A percentile compares a stretch with the other conserved stretches of the same genome.
Conservation (phyloP, 2,888 invertebrate genomes). For the Clanis bilineata region DNA sequence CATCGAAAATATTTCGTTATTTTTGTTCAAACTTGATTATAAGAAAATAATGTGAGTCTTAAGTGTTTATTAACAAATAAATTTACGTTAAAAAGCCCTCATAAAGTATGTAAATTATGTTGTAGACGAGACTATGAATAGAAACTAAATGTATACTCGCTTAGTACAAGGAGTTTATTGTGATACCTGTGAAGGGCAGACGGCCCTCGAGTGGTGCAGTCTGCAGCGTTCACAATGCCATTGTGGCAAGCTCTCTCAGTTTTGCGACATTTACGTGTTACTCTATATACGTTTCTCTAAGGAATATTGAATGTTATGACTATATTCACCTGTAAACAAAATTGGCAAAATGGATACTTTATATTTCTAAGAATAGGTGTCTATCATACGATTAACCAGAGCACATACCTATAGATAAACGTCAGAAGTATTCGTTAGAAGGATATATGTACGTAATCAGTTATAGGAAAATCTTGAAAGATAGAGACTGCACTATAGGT, state of each 20-base stretch:
- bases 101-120: background rate
- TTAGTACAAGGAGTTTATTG: background rate
- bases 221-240: slow-evolving; percentile 4
- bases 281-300: background rate
- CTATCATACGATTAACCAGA: too few relatives aligned
- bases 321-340: background rate
- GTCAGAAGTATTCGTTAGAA: too few relatives aligned
- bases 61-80: too few relatives aligned
- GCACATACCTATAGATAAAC: too few relatives aligned
- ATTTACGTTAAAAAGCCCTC: too few relatives aligned
- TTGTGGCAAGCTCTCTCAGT: slow-evolving; percentile 1
- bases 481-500: too few relatives aligned
- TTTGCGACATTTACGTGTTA: slow-evolving; percentile 1
- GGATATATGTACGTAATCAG: too few relatives aligned
- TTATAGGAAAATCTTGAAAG: too few relatives aligned
- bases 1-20: too few relatives aligned
- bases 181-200: slow-evolving; percentile 14
- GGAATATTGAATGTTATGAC: background rate
- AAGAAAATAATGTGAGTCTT: too few relatives aligned
- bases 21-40: too few relatives aligned
- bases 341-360: background rate
- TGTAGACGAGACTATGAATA: background rate
- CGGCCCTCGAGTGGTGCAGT: slow-evolving; percentile 10
- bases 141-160: background rate
- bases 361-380: too few relatives aligned